Base-by-base conservation (phyloP, 2,888 invertebrate species). In the Torymus aiolomorphi region DNA sequence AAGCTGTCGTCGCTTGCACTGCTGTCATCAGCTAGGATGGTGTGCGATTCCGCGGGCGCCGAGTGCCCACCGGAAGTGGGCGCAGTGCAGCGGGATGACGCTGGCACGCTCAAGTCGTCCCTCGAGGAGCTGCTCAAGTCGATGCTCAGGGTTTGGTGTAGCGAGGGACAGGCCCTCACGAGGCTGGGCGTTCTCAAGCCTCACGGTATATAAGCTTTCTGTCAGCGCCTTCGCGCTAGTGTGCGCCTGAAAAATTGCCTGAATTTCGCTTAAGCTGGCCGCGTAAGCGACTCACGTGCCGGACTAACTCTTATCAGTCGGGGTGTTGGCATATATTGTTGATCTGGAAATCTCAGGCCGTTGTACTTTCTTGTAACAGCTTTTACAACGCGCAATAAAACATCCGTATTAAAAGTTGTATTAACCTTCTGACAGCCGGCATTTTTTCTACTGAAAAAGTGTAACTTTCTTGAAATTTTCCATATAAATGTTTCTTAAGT, bases 71-170 rank as follows among this genome's bases (percentile, higher is more conserved):
- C 85, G 83, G 87, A 88, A 76, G 2, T 78, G 24, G 61, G 31
- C 14, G 84, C 87, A 83, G 24, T 57, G 14, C 24, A 59, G 16
- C 20, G 2, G 14, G 56, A 71, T 16, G 69, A 70, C 80, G 92
- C 93, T 76, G 73, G 73, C 8, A 70, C 67, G 3, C 89, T 94
- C 75, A 92, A 93, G 83, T 92, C 93, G 83, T 94, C 94, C 87
- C 91, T 96, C 86, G 95, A 96, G 89, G 96, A 96, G 88, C 92
- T 96, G 83, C 92, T 96, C 86, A 95, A 95, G 90, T 92, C 95
- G 86, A 96, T 96, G 96, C 92, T 96, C 86, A 92, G 95, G 88
- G 93, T 96, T 69, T 96, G 96, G 96, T 95, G 96, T 89, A 93
- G 94, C 85, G 95, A 96, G 89, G 94, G 94, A 84, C 93, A 94